Evolutionary conservation across 2,888 invertebrate genomes (phyloP), one percentile per base, ranked within the genome.

Genomic region (Adela reaumurella): DNA sequence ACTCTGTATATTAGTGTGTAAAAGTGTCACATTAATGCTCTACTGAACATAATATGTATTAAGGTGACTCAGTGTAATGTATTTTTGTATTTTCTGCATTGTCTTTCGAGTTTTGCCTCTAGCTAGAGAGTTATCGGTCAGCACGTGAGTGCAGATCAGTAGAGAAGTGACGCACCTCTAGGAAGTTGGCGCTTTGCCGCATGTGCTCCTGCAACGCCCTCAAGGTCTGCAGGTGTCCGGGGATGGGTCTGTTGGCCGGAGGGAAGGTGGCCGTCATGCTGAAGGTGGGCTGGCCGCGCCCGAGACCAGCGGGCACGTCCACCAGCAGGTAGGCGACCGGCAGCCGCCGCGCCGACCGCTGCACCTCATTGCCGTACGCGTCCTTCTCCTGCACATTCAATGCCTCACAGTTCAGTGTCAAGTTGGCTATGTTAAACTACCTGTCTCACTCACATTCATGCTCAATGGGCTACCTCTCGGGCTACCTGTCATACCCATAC

Each of bases 251-350:
- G 65, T 71, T 52, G 44, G 71, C 70, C 57, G 72, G 72, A 55
- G 72, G 71, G 64, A 73, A 69, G 54, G 59, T 43, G 56, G 63
- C 61, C 45, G 45, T 20, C 45, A 62, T 51, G 50, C 50, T 20
- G 50, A 59, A 52, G 14, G 56, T 50, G 29, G 52, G 50, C 54
- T 18, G 46, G 53, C 46, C 47, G 55, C 49, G 45, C 47, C 29
- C 19, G 8, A 19, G 47, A 41, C 45, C 44, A 20, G 46, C 45
- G 56, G 98, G 97, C 62, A 99, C 92, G 81, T 99, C 97, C 57
- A 98, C 89, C 63, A 99, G 82, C 62, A 98, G 83, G 81, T 98
- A 99, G 67, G 97, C 98, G 47, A 99, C 97, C 8, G 99, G 99
- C 62, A 99, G 81, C 49, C 97, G 97, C 63, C 95, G 87, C 20